phyloP scores from a whole-genome alignment of 2,797 vertebrate genomes.

The Telmatherina bonti region DNA sequence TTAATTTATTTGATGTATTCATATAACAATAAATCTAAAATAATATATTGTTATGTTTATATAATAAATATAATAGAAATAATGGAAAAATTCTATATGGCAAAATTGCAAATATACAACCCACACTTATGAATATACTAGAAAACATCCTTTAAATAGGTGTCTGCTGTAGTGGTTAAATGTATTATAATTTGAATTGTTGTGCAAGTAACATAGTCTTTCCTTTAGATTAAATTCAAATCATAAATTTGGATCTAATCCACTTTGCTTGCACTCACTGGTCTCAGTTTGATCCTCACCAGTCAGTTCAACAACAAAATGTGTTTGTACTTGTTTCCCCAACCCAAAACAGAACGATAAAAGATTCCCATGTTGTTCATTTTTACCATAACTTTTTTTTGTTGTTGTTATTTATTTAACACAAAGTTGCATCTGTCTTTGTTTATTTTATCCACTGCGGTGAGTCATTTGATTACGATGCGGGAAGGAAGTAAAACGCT shows the following conservation, averaged over 20 bases:
- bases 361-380: not conserved
- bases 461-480: constrained; percentile 2
- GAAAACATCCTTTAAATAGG: no score
- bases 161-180: no score
- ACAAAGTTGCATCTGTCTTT: not conserved
- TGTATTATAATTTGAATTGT: not conserved
- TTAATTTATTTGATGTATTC: no score
- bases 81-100: no score
- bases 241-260: no score
- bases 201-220: not conserved
- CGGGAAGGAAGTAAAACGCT: constrained; percentile 15
- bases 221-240: not conserved
- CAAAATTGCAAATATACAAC: no score
- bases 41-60: no score
- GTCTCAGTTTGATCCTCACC: not conserved
- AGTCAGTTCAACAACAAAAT: not conserved
- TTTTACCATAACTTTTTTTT: not conserved
- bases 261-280: not conserved
- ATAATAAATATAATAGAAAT: no score
- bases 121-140: no score
- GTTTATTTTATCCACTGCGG: not conserved
- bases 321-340: not conserved
- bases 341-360: no score
- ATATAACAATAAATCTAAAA: no score
- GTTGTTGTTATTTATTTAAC: not conserved